These are phyloP conservation scores for Cottoperca gobio DNA, from an alignment of 2,797 vertebrate genomes.

Conservation along the genomic window DNA sequence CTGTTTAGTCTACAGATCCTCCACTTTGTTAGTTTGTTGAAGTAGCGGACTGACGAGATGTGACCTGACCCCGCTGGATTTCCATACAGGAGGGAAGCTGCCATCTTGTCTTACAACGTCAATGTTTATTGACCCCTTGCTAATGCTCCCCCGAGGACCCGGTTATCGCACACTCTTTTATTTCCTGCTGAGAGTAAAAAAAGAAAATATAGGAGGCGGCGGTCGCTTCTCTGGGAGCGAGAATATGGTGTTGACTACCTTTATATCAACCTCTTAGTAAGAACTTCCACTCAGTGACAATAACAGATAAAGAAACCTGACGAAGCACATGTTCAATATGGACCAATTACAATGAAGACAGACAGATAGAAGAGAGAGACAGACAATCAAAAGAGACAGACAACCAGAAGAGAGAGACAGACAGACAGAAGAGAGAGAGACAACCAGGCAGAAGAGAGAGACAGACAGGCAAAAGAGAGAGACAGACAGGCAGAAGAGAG, in stretches of 20 bases:
- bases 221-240: slow-evolving; percentile 30
- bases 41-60: slow-evolving; percentile 69
- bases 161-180: slow-evolving; percentile 48
- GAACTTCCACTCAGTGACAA: not conserved
- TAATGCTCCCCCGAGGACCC: slow-evolving; percentile 55
- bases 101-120: slow-evolving; percentile 78
- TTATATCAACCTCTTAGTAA: slow-evolving; percentile 15
- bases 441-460: too few relatives aligned
- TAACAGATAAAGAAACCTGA: slow-evolving; percentile 5
- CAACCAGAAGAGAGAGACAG: rapidly evolving
- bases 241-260: slow-evolving; percentile 14
- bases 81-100: slow-evolving; percentile 64
- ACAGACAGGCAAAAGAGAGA: not conserved
- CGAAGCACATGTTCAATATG: slow-evolving; percentile 18
- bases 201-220: slow-evolving; percentile 18
- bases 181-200: slow-evolving; percentile 47
- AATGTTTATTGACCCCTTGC: slow-evolving; percentile 70
- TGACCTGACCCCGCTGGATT: slow-evolving; percentile 68
- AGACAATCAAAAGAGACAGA: not conserved
- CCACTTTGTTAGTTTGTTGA: slow-evolving; percentile 76
- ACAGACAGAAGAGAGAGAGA: too few relatives aligned
- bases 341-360: not conserved
- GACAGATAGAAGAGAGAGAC: too few relatives aligned
- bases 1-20: slow-evolving; percentile 74
- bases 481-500: too few relatives aligned